Evolutionary conservation across 2,888 invertebrate species (phyloP), one percentile per base, ranked within the genome.

Genomic region (Allacma fusca): DNA sequence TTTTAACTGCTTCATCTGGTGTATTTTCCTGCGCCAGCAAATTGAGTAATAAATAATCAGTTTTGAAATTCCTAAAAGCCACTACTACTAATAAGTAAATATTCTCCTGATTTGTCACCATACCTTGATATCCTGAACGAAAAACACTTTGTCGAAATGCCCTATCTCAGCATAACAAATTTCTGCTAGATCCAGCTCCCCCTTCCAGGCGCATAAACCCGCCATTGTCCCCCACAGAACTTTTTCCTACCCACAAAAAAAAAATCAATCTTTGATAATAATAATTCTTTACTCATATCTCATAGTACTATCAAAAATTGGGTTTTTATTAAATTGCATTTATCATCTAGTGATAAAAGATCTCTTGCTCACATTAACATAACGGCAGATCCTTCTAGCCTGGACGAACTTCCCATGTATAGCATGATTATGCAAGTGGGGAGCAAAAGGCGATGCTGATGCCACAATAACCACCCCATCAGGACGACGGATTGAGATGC

Each of bases 211-310:
- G 0, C 98, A 93, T 86, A 97, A 89, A 0, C 96, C 95, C 0
- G 98, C 98, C 83, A 98, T 88, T 82, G 95, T 95, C 0, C 97
- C 94, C 98, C 98, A 99, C 21, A 97, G 88, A n/a, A 84, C 80
- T 68, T 85, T 85, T 74, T 85, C 85, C 85, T 85, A 74, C n/a
- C n/a, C n/a, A n/a, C n/a, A n/a, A n/a, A n/a, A n/a, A n/a, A n/a
- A n/a, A n/a, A n/a, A n/a, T n/a, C n/a, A n/a, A n/a, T n/a, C n/a
- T n/a, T n/a, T n/a, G n/a, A n/a, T n/a, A n/a, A n/a, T n/a, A n/a
- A n/a, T n/a, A n/a, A n/a, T n/a, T n/a, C n/a, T n/a, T n/a, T n/a
- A n/a, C n/a, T n/a, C n/a, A n/a, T n/a, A n/a, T n/a, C n/a, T n/a
- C n/a, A n/a, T n/a, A n/a, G n/a, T n/a, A n/a, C n/a, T n/a, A n/a